phyloP scores from a whole-genome alignment of 1,140 invertebrate species.

The Achroia grisella region DNA sequence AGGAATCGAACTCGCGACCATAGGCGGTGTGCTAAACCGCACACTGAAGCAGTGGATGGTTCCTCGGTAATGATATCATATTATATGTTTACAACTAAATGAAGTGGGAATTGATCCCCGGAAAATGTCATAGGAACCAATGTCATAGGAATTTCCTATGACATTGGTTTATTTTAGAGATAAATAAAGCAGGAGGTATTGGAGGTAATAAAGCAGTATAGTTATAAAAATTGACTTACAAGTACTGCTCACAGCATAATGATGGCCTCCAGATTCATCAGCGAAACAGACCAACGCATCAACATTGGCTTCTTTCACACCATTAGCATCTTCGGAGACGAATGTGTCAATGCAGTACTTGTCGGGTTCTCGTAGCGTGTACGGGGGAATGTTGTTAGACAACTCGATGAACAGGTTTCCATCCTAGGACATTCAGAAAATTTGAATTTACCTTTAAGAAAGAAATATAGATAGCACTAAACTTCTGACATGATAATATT shows the following conservation, averaged over 20 bases:
- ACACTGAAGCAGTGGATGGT: no score
- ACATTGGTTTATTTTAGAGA: no score
- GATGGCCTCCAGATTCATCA: slow-evolving; percentile 8
- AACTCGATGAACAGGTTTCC: slow-evolving; percentile 38
- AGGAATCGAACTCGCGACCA: no score
- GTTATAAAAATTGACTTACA: slow-evolving; percentile 35
- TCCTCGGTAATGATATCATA: no score
- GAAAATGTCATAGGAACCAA: neutral
- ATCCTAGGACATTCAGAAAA: slow-evolving; percentile 33
- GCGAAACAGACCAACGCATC: slow-evolving; percentile 48
- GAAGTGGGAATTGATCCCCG: slow-evolving; percentile 8
- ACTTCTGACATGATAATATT: no score
- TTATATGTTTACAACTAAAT: no score
- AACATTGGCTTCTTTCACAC: slow-evolving; percentile 11
- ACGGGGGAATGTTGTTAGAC: slow-evolving; percentile 24
- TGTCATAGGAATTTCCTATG: no score
- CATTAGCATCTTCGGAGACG: slow-evolving; percentile 19
- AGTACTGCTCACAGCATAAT: slow-evolving; percentile 26
- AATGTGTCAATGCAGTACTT: slow-evolving; percentile 54
- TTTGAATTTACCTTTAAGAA: neutral
- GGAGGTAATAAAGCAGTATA: no score
- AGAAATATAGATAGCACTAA: no score
- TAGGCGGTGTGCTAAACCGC: no score
- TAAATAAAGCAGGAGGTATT: no score
- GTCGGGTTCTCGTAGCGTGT: slow-evolving; percentile 24